Percentiles rank a stretch among this genome's conserved stretches.
These are phyloP conservation scores for Erannis defoliaria DNA, from an alignment of 2,888 invertebrate species.

Conservation along the genomic window DNA sequence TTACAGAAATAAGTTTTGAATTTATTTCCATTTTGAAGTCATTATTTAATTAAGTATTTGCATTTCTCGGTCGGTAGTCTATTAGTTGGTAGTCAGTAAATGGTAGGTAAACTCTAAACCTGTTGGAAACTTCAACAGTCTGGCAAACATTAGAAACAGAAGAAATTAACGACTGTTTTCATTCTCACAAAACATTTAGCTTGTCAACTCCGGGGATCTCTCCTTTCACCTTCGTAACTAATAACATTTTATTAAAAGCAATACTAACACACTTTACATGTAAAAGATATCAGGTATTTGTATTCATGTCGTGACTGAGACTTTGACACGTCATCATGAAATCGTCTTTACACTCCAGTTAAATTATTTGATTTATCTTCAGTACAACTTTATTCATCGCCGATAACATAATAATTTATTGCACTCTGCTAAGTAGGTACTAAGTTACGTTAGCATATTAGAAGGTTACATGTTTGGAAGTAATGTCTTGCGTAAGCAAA, in stretches of 20 bases:
- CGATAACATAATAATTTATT: constrained; percentile 29
- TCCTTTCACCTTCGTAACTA: constrained; percentile 28
- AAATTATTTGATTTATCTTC: constrained; percentile 18
- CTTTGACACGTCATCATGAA: constrained; percentile 15
- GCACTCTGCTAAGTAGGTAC: not conserved
- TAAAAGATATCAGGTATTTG: constrained; percentile 22
- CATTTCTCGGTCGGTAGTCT: no score
- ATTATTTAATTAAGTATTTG: constrained; percentile 71
- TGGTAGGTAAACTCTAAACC: constrained; percentile 98
- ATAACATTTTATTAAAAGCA: constrained; percentile 29
- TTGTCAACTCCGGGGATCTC: constrained; percentile 18
- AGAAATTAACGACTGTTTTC: constrained; percentile 15
- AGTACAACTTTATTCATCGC: constrained; percentile 31
- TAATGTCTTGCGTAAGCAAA: not conserved
- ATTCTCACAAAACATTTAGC: constrained; percentile 22
- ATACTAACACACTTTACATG: constrained; percentile 21
- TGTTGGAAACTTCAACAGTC: constrained; percentile 97
- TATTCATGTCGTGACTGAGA: constrained; percentile 26
- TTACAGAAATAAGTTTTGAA: no score
- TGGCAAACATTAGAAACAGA: constrained; percentile 86
- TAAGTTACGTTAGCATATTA: not conserved
- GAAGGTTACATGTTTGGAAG: not conserved
- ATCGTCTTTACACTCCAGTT: constrained; percentile 5
- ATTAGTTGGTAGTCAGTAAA: constrained; percentile 94
- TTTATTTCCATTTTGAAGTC: not conserved